phyloP scores from a whole-genome alignment of 2,113 vertebrate genomes.

The Chloebia gouldiae region DNA sequence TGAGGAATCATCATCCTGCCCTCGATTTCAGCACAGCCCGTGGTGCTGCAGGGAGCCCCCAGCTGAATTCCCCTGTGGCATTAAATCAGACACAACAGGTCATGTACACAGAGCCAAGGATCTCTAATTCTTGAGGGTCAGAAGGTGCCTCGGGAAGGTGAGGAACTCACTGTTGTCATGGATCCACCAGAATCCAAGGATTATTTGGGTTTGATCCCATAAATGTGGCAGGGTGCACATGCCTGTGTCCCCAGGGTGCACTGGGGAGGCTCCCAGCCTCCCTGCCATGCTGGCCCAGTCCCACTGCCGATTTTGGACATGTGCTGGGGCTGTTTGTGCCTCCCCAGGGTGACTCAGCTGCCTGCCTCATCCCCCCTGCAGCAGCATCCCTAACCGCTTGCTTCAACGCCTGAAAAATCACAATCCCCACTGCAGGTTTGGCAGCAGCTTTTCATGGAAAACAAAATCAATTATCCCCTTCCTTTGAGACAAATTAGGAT shows the following conservation, averaged over 20 bases:
- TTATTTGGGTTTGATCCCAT: neutral
- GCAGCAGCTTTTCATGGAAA: neutral
- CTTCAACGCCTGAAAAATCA: rapidly evolving
- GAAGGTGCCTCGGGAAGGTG: neutral
- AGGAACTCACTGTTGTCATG: neutral
- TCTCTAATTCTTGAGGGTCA: neutral
- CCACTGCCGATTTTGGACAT: neutral
- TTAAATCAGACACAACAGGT: neutral
- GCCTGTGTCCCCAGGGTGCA: neutral
- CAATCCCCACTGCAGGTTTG: neutral
- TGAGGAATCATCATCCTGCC: neutral
- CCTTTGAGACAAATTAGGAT: neutral
- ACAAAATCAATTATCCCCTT: neutral
- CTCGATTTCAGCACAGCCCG: neutral
- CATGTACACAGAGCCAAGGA: neutral
- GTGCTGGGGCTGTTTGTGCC: neutral
- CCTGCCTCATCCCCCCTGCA: neutral
- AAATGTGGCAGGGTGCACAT: neutral
- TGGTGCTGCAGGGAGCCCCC: rapidly evolving
- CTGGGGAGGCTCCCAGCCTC: rapidly evolving
- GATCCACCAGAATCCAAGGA: neutral
- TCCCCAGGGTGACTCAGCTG: neutral
- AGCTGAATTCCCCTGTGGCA: neutral
- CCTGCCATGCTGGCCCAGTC: rapidly evolving
- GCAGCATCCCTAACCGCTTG: neutral